These are phyloP conservation scores for Microcebus jonahi DNA, from an alignment of 2,113 vertebrate genomes.

Conservation along the genomic window DNA sequence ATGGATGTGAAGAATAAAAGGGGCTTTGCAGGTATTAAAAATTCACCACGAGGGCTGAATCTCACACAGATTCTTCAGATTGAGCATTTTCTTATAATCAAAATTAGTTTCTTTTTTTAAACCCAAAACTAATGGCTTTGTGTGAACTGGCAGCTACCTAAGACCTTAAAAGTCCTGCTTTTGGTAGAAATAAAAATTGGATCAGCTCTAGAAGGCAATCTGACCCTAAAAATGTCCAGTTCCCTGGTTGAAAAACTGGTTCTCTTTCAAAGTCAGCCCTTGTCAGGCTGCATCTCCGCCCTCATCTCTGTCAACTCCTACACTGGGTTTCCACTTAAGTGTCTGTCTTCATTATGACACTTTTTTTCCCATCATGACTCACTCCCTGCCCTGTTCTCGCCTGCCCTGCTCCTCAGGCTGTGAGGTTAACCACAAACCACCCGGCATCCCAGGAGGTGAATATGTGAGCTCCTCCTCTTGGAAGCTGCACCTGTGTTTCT, in stretches of 20 bases:
- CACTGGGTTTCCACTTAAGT: not conserved
- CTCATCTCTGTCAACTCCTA: not conserved
- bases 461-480: accelerated
- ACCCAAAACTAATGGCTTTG: not conserved
- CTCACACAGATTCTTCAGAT: not conserved
- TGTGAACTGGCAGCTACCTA: not conserved
- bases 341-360: not conserved
- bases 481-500: not conserved
- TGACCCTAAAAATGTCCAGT: constrained; percentile 22
- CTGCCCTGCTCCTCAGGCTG: not conserved
- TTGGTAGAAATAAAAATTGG: constrained; percentile 36
- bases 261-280: not conserved
- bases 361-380: not conserved
- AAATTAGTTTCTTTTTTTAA: not conserved
- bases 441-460: not conserved
- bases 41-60: not conserved
- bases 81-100: constrained; percentile 9
- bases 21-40: not conserved
- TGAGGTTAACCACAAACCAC: constrained; percentile 25
- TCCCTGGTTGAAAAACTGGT: not conserved
- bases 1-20: not conserved
- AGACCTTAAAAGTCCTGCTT: not conserved
- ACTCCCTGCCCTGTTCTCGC: not conserved
- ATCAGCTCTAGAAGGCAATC: constrained; percentile 30
- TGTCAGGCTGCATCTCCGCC: not conserved